A percentile compares a stretch with the other conserved stretches of the same genome.
Evolutionary conservation across 1,140 invertebrate species (phyloP).

Genomic region (Lepidurus packardi): DNA sequence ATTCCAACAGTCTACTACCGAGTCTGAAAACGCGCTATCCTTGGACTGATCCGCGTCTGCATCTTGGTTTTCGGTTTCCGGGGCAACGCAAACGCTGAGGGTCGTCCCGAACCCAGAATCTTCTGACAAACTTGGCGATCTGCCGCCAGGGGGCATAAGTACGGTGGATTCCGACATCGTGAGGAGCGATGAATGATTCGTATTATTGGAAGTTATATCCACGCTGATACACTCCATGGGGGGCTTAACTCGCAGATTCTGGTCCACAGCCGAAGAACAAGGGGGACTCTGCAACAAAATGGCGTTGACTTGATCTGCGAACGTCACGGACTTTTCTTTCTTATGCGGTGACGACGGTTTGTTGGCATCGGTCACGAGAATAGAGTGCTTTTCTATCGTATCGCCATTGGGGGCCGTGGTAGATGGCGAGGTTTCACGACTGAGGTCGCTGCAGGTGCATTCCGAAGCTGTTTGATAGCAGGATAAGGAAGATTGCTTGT

Average conservation of each 20-base stretch:
- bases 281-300: slow-evolving; percentile 20
- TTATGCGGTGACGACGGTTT: slow-evolving; percentile 30
- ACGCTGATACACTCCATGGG: slow-evolving; percentile 10
- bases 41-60: neutral
- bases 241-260: slow-evolving; percentile 21
- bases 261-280: slow-evolving; percentile 16
- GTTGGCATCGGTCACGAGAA: slow-evolving; percentile 1
- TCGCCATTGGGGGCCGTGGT: slow-evolving; percentile 4
- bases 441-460: slow-evolving; percentile 30
- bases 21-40: neutral
- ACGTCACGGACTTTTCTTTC: slow-evolving; percentile 28
- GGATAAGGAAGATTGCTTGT: slow-evolving; percentile 28
- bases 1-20: neutral
- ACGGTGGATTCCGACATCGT: slow-evolving; percentile 3
- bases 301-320: slow-evolving; percentile 32
- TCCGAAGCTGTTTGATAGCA: slow-evolving; percentile 33
- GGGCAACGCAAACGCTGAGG: slow-evolving; percentile 25
- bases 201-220: neutral
- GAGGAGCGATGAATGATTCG: neutral
- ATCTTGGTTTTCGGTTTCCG: slow-evolving; percentile 5
- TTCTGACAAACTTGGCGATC: slow-evolving; percentile 33
- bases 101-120: slow-evolving; percentile 29
- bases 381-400: neutral
- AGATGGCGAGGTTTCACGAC: slow-evolving; percentile 28
- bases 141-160: slow-evolving; percentile 19